These are phyloP conservation scores for Atethmia centrago DNA, from an alignment of 2,888 invertebrate genomes.

Conservation along the genomic window DNA sequence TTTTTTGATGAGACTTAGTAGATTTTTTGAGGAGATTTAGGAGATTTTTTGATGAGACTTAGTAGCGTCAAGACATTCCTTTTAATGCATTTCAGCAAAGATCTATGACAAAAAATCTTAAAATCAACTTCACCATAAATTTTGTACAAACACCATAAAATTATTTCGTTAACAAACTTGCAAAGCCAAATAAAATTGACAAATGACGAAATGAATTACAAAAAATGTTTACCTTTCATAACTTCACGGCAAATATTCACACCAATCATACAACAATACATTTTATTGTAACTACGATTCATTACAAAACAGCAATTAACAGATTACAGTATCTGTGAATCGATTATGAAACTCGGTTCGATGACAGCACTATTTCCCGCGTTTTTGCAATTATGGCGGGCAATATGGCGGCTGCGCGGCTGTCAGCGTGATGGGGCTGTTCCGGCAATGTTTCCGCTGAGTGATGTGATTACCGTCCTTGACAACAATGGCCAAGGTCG, in stretches of 20 bases:
- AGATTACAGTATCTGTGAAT: conserved; percentile 55
- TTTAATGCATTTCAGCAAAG: conserved; percentile 12
- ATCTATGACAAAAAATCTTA: not conserved
- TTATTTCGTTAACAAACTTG: conserved; percentile 30
- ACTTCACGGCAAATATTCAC: conserved; percentile 61
- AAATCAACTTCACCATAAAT: conserved; percentile 8
- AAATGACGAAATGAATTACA: conserved; percentile 57
- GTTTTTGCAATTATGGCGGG: conserved; percentile 66
- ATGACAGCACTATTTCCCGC: conserved; percentile 70
- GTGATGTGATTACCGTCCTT: conserved; percentile 75
- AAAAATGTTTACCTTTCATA: conserved; percentile 58
- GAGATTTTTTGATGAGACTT: conserved; percentile 34
- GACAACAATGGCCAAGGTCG: conserved; percentile 76
- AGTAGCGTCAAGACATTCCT: not conserved
- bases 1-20: conserved; percentile 39
- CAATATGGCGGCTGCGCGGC: conserved; percentile 63
- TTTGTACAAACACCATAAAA: conserved; percentile 39
- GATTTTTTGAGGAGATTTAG: conserved; percentile 38
- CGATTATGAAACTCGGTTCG: conserved; percentile 61
- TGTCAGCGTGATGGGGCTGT: conserved; percentile 78
- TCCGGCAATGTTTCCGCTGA: conserved; percentile 72
- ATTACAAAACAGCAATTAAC: conserved; percentile 65
- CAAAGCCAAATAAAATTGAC: conserved; percentile 39
- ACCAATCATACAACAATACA: conserved; percentile 59
- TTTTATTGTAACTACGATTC: conserved; percentile 56